Conservation (phyloP, 2,888 invertebrate genomes). For the Adelphocoris suturalis region DNA sequence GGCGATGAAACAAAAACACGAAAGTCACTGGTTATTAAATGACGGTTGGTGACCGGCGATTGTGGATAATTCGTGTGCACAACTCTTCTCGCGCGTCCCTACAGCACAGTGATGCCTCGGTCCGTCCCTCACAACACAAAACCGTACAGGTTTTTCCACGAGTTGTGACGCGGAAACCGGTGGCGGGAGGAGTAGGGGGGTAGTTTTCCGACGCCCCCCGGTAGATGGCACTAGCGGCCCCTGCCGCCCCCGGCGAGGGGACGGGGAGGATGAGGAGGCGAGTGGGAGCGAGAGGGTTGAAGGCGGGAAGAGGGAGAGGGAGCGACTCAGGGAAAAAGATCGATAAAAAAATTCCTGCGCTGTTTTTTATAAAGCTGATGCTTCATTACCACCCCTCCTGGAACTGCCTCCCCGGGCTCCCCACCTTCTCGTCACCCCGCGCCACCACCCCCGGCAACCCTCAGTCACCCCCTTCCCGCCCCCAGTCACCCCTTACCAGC, state of each 20-base stretch:
- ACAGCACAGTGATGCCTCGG: constrained; percentile 46
- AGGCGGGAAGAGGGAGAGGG: constrained; percentile 61
- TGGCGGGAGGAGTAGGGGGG: constrained; percentile 59
- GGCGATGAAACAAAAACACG: background rate
- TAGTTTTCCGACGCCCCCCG: constrained; percentile 66
- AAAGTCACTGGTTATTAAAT: background rate
- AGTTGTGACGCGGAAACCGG: constrained; percentile 65
- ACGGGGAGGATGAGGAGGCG: constrained; percentile 59
- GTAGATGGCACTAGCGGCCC: constrained; percentile 67
- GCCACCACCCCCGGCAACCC: background rate
- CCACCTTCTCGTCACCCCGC: constrained; percentile 13
- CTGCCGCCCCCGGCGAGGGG: constrained; percentile 46
- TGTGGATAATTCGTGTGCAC: background rate
- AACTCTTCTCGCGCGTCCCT: constrained; percentile 35
- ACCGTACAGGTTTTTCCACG: constrained; percentile 70
- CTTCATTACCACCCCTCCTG: constrained; percentile 75
- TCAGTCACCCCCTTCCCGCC: constrained; percentile 40
- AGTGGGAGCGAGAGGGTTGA: constrained; percentile 52
- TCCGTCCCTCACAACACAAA: constrained; percentile 68
- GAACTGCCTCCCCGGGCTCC: constrained; percentile 67
- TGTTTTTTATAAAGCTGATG: constrained; percentile 77
- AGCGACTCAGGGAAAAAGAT: constrained; percentile 75
- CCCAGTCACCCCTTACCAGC: background rate
- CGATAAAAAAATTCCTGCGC: constrained; percentile 78
- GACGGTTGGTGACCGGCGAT: constrained; percentile 1